phyloP scores from a whole-genome alignment of 2,888 invertebrate species.

The Elysia crispata region DNA sequence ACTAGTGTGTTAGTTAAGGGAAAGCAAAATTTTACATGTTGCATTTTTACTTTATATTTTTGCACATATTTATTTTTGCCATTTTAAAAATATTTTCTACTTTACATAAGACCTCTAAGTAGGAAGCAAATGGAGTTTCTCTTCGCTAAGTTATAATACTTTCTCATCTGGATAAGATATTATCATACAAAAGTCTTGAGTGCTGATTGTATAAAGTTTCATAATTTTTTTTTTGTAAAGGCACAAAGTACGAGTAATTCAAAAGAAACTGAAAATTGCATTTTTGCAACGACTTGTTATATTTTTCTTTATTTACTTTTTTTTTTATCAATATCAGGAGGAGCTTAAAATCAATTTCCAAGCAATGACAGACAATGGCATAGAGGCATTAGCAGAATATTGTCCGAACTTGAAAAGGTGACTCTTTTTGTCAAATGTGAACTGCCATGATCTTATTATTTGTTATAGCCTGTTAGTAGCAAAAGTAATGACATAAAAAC shows the following conservation, averaged over 20 bases:
- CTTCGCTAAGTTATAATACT: background rate
- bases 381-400: conserved; percentile 58
- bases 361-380: conserved; percentile 62
- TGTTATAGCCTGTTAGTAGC: background rate
- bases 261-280: too few relatives aligned
- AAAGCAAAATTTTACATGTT: background rate
- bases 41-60: background rate
- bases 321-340: conserved; percentile 51
- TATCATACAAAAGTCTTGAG: background rate
- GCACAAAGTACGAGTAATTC: too few relatives aligned
- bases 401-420: conserved; percentile 70
- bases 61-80: too few relatives aligned
- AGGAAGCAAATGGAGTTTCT: too few relatives aligned
- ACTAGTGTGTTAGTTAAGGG: too few relatives aligned
- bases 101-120: too few relatives aligned
- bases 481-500: background rate
- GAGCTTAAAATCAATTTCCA: conserved; percentile 64
- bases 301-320: too few relatives aligned
- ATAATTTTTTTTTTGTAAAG: too few relatives aligned
- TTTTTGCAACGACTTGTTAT: too few relatives aligned
- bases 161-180: background rate
- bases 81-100: too few relatives aligned
- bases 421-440: conserved; percentile 22
- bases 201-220: too few relatives aligned
- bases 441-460: background rate